Percentiles rank a stretch among this genome's conserved stretches.
phyloP scores from a whole-genome alignment of 2,797 vertebrate species.

The Chelon labrosus region DNA sequence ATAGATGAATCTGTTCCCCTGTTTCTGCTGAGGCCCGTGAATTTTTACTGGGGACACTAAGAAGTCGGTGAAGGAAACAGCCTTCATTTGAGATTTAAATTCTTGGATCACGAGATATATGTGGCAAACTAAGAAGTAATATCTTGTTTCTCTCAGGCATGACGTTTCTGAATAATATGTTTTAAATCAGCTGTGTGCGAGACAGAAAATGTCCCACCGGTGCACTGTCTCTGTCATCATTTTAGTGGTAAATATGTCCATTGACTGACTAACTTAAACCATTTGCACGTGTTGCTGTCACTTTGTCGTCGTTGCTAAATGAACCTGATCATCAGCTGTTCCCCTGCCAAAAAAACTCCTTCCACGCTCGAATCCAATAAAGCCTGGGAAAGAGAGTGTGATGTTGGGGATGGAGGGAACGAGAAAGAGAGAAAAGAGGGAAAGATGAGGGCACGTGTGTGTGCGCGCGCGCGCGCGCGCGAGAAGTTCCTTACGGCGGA shows the following conservation, averaged over 20 bases:
- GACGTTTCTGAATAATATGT: not conserved
- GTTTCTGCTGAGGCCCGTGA: conserved; percentile 49
- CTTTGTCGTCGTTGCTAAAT: conserved; percentile 9
- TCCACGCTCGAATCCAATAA: conserved; percentile 37
- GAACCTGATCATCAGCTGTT: conserved; percentile 44
- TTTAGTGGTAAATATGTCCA: not conserved
- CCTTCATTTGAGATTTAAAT: not conserved
- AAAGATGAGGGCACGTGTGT: conserved; percentile 55
- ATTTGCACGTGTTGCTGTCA: conserved; percentile 12
- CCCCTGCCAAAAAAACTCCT: conserved; percentile 3
- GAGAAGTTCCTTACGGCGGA: conserved; percentile 79
- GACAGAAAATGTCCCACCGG: not conserved
- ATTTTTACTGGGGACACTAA: conserved; percentile 40
- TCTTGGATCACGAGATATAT: not conserved
- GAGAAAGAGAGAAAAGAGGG: conserved; percentile 41
- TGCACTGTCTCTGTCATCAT: not conserved
- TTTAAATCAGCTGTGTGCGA: not conserved
- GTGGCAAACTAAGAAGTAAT: too few relatives aligned
- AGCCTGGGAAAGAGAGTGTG: conserved; percentile 15
- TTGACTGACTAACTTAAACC: not conserved
- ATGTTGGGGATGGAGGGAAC: conserved; percentile 46
- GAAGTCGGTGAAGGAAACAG: not conserved
- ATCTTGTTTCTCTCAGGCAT: not conserved
- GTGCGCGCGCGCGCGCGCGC: conserved; percentile 17
- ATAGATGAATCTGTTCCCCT: conserved; percentile 66